phyloP scores from a whole-genome alignment of 2,888 invertebrate genomes.

The Allacma fusca region DNA sequence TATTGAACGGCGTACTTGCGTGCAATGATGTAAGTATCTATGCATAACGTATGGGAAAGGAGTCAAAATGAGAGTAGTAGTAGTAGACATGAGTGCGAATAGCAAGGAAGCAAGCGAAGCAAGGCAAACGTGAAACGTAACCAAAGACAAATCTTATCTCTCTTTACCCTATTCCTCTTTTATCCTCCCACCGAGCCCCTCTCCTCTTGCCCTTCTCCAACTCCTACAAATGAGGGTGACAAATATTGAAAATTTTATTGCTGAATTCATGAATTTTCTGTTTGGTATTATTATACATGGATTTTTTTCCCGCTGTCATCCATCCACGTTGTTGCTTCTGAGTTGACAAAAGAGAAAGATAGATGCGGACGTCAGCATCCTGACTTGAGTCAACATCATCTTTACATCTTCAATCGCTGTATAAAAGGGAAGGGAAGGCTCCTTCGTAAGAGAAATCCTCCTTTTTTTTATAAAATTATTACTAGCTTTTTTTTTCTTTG shows the following conservation, averaged over 20 bases:
- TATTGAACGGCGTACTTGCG: too few species aligned
- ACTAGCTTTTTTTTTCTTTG: conserved; percentile 9
- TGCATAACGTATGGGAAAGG: too few species aligned
- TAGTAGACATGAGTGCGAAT: too few species aligned
- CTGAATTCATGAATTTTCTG: conserved; percentile 60
- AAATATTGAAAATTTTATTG: conserved; percentile 62
- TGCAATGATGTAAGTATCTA: too few species aligned
- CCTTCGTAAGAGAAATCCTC: background rate
- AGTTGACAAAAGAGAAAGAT: conserved; percentile 52
- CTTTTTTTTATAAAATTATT: conserved; percentile 11
- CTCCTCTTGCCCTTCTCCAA: conserved; percentile 4
- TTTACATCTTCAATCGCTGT: background rate
- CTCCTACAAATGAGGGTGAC: conserved; percentile 51
- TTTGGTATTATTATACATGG: conserved; percentile 17
- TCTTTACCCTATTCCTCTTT: background rate
- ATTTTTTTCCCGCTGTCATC: conserved; percentile 56
- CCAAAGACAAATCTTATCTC: conserved; percentile 41
- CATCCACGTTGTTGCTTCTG: conserved; percentile 35
- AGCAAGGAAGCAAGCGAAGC: background rate
- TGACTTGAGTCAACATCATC: conserved; percentile 41
- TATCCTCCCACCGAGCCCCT: background rate
- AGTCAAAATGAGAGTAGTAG: too few species aligned
- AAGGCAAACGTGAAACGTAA: background rate
- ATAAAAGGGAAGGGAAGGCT: background rate
- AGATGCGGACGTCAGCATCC: conserved; percentile 61